Evolutionary conservation across 2,797 vertebrate species (phyloP).

Genomic region (Saxicola maurus): DNA sequence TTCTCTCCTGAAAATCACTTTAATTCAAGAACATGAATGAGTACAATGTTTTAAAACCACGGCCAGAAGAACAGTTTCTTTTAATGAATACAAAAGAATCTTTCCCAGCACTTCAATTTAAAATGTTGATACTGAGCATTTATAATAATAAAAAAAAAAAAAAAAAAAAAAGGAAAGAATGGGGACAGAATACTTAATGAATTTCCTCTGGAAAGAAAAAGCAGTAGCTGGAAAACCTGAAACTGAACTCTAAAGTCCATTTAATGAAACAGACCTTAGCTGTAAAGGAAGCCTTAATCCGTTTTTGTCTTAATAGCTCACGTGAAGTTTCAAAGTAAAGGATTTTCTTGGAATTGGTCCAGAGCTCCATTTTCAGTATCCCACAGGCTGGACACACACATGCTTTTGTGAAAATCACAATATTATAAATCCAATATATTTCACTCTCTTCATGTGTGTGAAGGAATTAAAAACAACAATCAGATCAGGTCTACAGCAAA

Average conservation of each 20-base stretch:
- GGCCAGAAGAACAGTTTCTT: background rate
- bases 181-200: background rate
- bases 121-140: background rate
- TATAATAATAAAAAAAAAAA: no score
- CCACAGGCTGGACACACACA: background rate
- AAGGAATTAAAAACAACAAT: background rate
- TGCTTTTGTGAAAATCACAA: background rate
- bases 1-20: background rate
- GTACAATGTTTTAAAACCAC: background rate
- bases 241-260: background rate
- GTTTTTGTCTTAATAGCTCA: background rate
- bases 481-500: background rate
- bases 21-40: background rate
- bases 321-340: background rate
- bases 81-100: background rate
- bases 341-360: background rate
- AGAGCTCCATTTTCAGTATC: background rate
- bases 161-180: background rate
- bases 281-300: background rate
- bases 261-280: background rate
- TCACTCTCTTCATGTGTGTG: accelerated
- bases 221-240: background rate
- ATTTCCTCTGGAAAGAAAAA: background rate
- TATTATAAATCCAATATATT: background rate
- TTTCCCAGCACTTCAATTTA: background rate